Base-by-base conservation (phyloP, 2,888 invertebrate species). In the Sussaba pulchella region DNA sequence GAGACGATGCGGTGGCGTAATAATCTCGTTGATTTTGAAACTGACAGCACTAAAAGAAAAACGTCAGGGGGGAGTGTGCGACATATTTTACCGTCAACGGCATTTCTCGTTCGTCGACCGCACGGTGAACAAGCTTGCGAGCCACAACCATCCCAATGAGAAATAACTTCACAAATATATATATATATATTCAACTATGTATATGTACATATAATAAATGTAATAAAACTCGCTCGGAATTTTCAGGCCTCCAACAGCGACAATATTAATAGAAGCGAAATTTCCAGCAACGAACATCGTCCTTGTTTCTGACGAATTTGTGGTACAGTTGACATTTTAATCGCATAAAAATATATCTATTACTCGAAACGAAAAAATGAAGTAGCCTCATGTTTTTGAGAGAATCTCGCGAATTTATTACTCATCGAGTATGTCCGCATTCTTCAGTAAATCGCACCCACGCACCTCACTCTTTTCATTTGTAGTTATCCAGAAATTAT, bases 71-170 rank as follows among this genome's bases (percentile, higher is more conserved):
- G 19, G 21, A 73, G 69, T 17, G 39, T 39, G 43, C 45, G 57
- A 79, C 63, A 82, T 80, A 82, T 79, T 82, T 80, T 71, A 79
- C 63, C 70, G 79, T 82, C 79, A 82, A 43, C 61, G 59, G 75
- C 79, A 82, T 45, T 31, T 72, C 76, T 21, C 69, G 54, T 47
- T n/a, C 5, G 31, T 50, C 36, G 39, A 10, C 1, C 41, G 41
- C 17, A 19, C 31, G 3, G 24, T 24, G n/a, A 45, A 73, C 74
- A 64, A 45, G 57, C 50, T 45, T 57, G 69, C 45, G 52, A 39
- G 67, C 69, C 12, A 26, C 24, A 61, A 52, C 36, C 39, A 63
- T 36, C 41, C 54, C 31, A 43, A 63, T 67, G 24, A 61, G 43
- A 24, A 59, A 80, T 71, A 69, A n/a, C n/a, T 57, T 17, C 52